These are phyloP conservation scores for Drosophila kokeensis DNA, from an alignment of 2,888 invertebrate species.

Conservation along the genomic window DNA sequence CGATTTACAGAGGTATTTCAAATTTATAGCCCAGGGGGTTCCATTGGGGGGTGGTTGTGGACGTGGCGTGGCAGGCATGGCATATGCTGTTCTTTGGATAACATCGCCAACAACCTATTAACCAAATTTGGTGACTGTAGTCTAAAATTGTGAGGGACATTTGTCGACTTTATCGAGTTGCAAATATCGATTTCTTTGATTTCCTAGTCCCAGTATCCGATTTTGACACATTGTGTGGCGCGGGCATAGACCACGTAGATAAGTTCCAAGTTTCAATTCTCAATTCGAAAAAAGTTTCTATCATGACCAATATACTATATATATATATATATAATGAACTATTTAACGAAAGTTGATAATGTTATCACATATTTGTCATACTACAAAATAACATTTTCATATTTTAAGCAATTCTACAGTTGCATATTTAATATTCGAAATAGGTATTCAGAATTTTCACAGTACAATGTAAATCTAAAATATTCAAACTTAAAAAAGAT, in stretches of 20 bases:
- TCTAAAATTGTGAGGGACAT: neutral
- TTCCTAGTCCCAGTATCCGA: neutral
- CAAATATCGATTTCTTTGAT: neutral
- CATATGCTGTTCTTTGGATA: neutral
- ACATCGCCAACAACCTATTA: neutral
- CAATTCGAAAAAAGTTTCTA: no score
- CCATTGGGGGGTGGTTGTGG: neutral
- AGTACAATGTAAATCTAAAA: neutral
- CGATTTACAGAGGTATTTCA: neutral
- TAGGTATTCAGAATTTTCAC: neutral
- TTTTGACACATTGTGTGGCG: neutral
- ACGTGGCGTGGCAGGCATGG: neutral
- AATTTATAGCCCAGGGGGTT: neutral
- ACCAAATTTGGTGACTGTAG: neutral
- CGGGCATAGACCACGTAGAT: no score
- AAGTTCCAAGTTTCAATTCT: no score
- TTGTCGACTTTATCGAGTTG: neutral
- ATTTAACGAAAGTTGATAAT: conserved; percentile 16
- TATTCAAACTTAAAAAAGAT: neutral
- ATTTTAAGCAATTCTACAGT: neutral
- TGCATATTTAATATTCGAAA: neutral
- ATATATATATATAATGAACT: no score
- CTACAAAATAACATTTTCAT: neutral
- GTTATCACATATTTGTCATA: conserved; percentile 33
- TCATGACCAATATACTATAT: neutral